Base-by-base conservation (phyloP, 2,888 invertebrate species). In the Melitaea athalia region DNA sequence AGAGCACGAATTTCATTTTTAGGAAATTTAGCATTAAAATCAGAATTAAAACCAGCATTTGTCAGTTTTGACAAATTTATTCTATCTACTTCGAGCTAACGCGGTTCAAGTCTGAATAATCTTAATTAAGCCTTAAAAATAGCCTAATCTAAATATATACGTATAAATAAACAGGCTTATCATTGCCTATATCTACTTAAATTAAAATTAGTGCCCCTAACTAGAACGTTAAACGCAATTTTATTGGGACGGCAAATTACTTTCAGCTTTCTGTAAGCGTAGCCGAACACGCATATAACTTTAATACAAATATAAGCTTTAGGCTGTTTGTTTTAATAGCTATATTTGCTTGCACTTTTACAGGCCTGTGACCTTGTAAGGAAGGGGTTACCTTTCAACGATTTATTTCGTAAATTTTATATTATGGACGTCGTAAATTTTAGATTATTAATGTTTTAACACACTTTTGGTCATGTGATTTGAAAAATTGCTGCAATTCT, bases 161-260 rank as follows among this genome's bases (percentile, higher is more conserved):
- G n/a, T 49, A 7, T 33, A n/a, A 14, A 53, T 33, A 53, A 53
- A 14, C 6, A 6, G 7, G 0, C 14, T 1, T 55, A 55, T 55
- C 31, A 6, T 14, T 55, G 33, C 24, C 47, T 45, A 7, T 14
- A 65, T 14, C 59, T 12, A 42, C 7, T n/a, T 52, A 15, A 43
- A 12, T n/a, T 42, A 24, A 42, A 53, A 55, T 24, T 60, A 11
- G 52, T 17, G 57, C 49, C 17, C 57, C 43, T 47, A 70, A 64
- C 63, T 67, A 24, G 24, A 24, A 52, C 55, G 60, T 64, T 64
- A 68, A 67, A 68, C 59, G 60, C 43, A 59, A 64, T 68, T 68
- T 70, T 68, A 68, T 68, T 63, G 33, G 60, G 61, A 57, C 61
- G 50, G 43, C 47, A 64, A 53, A 62, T 63, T 64, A 65, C 62